phyloP scores from a whole-genome alignment of 1,140 invertebrate species.

The Drosophila neocordata region DNA sequence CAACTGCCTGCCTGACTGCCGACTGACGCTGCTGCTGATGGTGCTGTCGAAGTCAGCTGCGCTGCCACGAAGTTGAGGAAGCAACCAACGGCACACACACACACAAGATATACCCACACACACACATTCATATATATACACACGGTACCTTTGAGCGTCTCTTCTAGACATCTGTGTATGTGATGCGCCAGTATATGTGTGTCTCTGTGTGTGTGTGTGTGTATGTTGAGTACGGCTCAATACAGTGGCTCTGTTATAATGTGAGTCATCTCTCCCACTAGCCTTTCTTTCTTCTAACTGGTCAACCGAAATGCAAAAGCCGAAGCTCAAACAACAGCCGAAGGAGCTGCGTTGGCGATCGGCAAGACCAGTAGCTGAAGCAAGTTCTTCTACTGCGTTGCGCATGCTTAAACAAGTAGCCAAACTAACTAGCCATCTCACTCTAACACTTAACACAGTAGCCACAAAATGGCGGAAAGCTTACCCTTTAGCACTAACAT shows the following conservation, averaged over 20 bases:
- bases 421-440: slow-evolving; percentile 31
- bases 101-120: not conserved
- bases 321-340: slow-evolving; percentile 35
- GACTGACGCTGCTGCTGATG: slow-evolving; percentile 37
- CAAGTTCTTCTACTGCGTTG: slow-evolving; percentile 71
- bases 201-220: slow-evolving; percentile 25
- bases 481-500: slow-evolving; percentile 7
- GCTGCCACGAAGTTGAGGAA: slow-evolving; percentile 74
- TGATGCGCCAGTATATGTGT: not conserved
- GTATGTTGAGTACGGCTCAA: slow-evolving; percentile 40
- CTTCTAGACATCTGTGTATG: slow-evolving; percentile 32
- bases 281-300: slow-evolving; percentile 63
- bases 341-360: slow-evolving; percentile 57
- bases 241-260: slow-evolving; percentile 20
- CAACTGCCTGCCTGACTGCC: slow-evolving; percentile 56
- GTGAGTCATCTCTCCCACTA: slow-evolving; percentile 61
- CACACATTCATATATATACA: not conserved
- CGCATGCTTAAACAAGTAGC: slow-evolving; percentile 70
- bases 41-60: slow-evolving; percentile 45
- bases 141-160: slow-evolving; percentile 15
- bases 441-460: slow-evolving; percentile 46
- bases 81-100: slow-evolving; percentile 55
- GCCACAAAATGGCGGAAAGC: slow-evolving; percentile 66
- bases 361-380: slow-evolving; percentile 77
- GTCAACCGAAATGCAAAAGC: slow-evolving; percentile 47